Evolutionary conservation across 1,140 invertebrate genomes (phyloP), one percentile per base, ranked within the genome.

Genomic region (Pachypeltis micranthus): DNA sequence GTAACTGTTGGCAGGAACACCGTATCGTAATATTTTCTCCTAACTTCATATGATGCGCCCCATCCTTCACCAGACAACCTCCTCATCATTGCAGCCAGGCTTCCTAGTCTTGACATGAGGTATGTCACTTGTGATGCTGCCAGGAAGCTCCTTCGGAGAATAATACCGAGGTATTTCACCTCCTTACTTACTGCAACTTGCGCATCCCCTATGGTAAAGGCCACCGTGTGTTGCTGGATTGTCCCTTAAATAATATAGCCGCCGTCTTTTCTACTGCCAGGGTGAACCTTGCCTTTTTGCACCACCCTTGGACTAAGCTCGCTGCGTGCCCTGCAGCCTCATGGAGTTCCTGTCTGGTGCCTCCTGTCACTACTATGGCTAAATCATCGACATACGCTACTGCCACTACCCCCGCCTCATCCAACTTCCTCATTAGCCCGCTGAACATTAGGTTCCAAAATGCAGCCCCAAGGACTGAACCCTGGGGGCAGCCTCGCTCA

Each of bases 371-470:
- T 21, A 24, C 4, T 24, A 54, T 21, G 4, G 21, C 47, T 21
- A 54, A 21, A 21, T 76, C 75, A 28, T 76, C 74, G 0, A 75
- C 74, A 27, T 75, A 76, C 0, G 71, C 75, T 1, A 72, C 54
- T 0, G 67, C 63, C 7, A 63, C 65, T 0, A 68, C 71, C n/a
- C 31, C 21, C 0, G 67, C 60, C 0, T 63, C 27, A 23, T 69
- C 68, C 2, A 75, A 56, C 7, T 31, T 27, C 21, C 12, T 31
- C 19, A 77, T 60, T 1, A 76, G 62, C 2, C 67, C 68, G 44
- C 78, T 72, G 24, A 78, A 72, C 1, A 75, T 63, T 0, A 77
- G 14, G 55, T 77, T 77, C 74, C 76, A 78, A 0, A 75, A 62
- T 1, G 64, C 44, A 0, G 76, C 73, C 0, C 75, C 75, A 0